phyloP scores from a whole-genome alignment of 2,888 invertebrate species.

The Acleris literana region DNA sequence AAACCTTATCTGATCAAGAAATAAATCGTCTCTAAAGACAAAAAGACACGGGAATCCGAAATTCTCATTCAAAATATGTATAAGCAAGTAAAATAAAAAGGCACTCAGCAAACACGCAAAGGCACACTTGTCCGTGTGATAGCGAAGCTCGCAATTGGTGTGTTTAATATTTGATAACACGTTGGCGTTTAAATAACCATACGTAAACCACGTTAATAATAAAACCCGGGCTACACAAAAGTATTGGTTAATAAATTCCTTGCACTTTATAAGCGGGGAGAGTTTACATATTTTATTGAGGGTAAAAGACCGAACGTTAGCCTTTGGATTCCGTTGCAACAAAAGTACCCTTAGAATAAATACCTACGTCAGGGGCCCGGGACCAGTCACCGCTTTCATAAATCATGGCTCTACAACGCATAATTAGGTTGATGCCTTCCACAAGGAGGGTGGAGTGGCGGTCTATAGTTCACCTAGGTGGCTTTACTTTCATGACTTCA shows the following conservation, averaged over 20 bases:
- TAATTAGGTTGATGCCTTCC: conserved; percentile 9
- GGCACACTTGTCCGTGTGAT: no score
- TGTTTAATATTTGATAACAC: no score
- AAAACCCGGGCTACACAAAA: no score
- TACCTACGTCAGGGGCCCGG: no score
- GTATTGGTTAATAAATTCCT: no score
- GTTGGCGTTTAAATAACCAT: no score
- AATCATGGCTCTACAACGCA: conserved; percentile 9
- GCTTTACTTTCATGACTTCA: background rate
- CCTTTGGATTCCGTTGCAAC: conserved; percentile 4
- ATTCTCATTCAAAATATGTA: background rate
- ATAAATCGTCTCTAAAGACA: background rate
- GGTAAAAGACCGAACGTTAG: conserved; percentile 1
- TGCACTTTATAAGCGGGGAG: no score
- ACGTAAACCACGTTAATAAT: no score
- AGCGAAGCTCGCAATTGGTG: no score
- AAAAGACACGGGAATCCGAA: background rate
- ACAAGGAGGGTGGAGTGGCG: background rate
- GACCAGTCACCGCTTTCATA: conserved; percentile 9
- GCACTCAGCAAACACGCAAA: no score
- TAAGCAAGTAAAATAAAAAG: no score
- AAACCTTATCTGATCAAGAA: conserved; percentile 12
- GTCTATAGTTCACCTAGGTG: background rate
- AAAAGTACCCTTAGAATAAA: background rate
- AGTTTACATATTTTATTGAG: no score